Percentiles rank a stretch among this genome's conserved stretches.
These are phyloP conservation scores for Micronycteris hirsuta DNA, from an alignment of 2,113 vertebrate genomes.

Conservation along the genomic window DNA sequence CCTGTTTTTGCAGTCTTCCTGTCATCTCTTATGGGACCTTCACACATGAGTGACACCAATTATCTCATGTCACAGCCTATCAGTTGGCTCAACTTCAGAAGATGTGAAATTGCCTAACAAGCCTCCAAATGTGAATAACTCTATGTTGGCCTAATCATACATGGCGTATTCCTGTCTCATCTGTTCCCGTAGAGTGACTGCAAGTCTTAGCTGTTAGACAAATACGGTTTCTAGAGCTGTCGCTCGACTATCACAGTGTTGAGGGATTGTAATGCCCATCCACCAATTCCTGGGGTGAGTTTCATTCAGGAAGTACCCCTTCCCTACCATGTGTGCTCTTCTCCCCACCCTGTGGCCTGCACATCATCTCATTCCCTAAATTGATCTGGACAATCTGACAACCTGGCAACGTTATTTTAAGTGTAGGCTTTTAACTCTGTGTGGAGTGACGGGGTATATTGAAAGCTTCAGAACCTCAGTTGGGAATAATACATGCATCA, in stretches of 20 bases:
- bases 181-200: neutral
- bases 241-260: neutral
- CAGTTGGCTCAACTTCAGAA: constrained; percentile 43
- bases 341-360: neutral
- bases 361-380: neutral
- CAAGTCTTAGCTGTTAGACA: neutral
- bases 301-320: neutral
- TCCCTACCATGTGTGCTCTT: neutral
- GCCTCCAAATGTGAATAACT: neutral
- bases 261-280: neutral
- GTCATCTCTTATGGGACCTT: constrained; percentile 44
- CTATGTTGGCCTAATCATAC: neutral
- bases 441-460: neutral
- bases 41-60: constrained; percentile 21
- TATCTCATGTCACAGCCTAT: constrained; percentile 34
- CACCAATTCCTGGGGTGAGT: neutral
- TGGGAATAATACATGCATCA: neutral
- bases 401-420: neutral
- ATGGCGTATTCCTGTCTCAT: neutral
- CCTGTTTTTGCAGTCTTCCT: neutral
- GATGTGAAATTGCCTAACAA: constrained; percentile 60
- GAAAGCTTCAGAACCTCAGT: neutral
- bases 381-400: neutral
- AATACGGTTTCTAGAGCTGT: neutral
- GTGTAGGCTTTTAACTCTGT: neutral